Percentiles rank a stretch among this genome's conserved stretches.
These are phyloP conservation scores for Griposia aprilina DNA, from an alignment of 2,888 invertebrate genomes.

Conservation along the genomic window DNA sequence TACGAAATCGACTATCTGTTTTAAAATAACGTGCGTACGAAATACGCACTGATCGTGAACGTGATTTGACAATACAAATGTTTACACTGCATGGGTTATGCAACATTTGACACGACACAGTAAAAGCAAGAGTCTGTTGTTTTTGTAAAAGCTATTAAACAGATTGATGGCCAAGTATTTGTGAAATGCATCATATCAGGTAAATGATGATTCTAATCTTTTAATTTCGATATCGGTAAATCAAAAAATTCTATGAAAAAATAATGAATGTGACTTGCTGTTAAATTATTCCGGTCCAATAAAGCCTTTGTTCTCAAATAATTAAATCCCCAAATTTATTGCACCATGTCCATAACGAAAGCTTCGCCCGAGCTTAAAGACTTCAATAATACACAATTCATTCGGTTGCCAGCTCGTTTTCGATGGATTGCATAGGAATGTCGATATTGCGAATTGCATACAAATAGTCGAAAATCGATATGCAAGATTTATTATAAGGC, in stretches of 20 bases:
- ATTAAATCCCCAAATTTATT: background rate
- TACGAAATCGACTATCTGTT: constrained; percentile 60
- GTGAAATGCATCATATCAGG: background rate
- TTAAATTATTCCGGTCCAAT: background rate
- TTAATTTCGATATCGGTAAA: background rate
- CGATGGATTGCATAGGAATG: constrained; percentile 32
- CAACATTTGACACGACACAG: constrained; percentile 24
- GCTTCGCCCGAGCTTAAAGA: background rate
- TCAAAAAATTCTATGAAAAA: background rate
- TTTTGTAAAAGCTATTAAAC: background rate
- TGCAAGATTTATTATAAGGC: constrained; percentile 7
- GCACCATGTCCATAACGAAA: background rate
- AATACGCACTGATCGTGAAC: constrained; percentile 36
- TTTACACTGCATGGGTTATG: constrained; percentile 55
- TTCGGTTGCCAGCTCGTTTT: background rate
- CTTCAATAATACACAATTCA: background rate
- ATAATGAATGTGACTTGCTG: background rate
- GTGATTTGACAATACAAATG: constrained; percentile 54
- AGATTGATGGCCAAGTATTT: background rate
- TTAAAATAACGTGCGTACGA: constrained; percentile 48
- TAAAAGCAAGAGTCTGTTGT: background rate
- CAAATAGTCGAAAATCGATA: constrained; percentile 30
- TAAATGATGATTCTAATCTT: background rate
- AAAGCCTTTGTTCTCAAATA: background rate
- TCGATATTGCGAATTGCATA: constrained; percentile 38